These are phyloP conservation scores for Ammodytes marinus DNA, from an alignment of 2,113 vertebrate genomes.

Conservation along the genomic window DNA sequence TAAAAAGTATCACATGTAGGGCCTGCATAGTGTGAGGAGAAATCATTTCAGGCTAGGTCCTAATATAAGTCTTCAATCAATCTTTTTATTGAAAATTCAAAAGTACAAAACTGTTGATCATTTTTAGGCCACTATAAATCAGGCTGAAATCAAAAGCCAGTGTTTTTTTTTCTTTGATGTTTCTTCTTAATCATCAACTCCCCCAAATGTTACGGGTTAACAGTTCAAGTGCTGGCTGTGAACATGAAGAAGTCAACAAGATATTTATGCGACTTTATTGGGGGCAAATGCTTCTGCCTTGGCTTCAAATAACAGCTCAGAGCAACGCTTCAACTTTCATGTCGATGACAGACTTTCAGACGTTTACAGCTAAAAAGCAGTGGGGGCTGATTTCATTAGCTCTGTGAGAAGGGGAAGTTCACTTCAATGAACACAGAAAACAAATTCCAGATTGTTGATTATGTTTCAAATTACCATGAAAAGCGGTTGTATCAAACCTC, in stretches of 20 bases:
- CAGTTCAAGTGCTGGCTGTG: conserved; percentile 23
- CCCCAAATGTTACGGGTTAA: not conserved
- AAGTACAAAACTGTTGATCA: not conserved
- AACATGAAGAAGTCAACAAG: conserved; percentile 24
- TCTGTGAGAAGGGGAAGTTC: conserved; percentile 38
- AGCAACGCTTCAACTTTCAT: conserved; percentile 12
- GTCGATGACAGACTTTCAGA: conserved; percentile 51
- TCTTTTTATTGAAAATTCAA: conserved; percentile 3
- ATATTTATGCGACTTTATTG: not conserved
- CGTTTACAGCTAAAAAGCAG: conserved; percentile 35
- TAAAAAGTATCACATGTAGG: not conserved
- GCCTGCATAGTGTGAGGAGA: not conserved
- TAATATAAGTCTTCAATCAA: too few species aligned
- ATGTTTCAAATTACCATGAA: conserved; percentile 65
- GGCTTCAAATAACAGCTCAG: conserved; percentile 19
- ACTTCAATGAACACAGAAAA: conserved; percentile 46
- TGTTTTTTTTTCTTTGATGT: not conserved
- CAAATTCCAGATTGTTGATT: conserved; percentile 54
- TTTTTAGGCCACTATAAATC: not conserved
- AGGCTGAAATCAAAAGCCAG: not conserved
- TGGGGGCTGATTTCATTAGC: conserved; percentile 50
- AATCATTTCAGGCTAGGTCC: too few species aligned
- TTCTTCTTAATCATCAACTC: conserved; percentile 18
- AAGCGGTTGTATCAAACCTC: conserved; percentile 50
- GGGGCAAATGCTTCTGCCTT: not conserved